Evolutionary conservation across 1,140 invertebrate genomes (phyloP), one percentile per base, ranked within the genome.

Genomic region (Phortica variegata): DNA sequence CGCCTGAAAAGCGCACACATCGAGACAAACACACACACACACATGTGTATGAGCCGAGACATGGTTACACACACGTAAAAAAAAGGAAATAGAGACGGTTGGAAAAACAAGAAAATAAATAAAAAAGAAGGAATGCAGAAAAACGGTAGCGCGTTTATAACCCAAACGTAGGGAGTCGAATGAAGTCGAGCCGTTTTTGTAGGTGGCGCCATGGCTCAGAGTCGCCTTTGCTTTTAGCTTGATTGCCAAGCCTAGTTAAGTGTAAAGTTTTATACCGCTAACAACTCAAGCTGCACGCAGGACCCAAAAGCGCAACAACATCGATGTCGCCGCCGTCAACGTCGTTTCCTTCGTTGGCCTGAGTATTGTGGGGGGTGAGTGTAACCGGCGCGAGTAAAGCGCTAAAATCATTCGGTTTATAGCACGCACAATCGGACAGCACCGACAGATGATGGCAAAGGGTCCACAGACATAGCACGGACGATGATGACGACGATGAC

Each of bases 221-320:
- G 62, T 69, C 63, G 63, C 63, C 63, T 68, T 68, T 68, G 63
- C 63, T 68, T 68, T 68, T 68, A 68, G 63, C 63, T 68, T 68
- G 63, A 68, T 68, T 68, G 63, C 63, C 65, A 68, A 68, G 63
- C 63, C 63, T 68, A 68, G 63, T 68, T 68, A 68, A 68, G 60
- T 68, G 65, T 68, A 68, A 68, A 68, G 63, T 68, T 68, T 68
- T 68, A 68, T 68, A 68, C 63, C 63, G 63, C 63, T 66, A 52
- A 54, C 54, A 40, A 43, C 47, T n/a, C n/a, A n/a, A n/a, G 44
- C 44, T 21, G 46, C 39, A 23, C 26, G 18, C 43, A 41, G 16
- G 29, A 21, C 23, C 52, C 33, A 37, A 54, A 52, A 52, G 48
- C 44, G 39, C 31, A 12, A 8, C 7, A n/a, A 7, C 29, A 31